Evolutionary conservation across 2,113 vertebrate species (phyloP), one percentile per base, ranked within the genome.

Genomic region (Triplophysa rosa): DNA sequence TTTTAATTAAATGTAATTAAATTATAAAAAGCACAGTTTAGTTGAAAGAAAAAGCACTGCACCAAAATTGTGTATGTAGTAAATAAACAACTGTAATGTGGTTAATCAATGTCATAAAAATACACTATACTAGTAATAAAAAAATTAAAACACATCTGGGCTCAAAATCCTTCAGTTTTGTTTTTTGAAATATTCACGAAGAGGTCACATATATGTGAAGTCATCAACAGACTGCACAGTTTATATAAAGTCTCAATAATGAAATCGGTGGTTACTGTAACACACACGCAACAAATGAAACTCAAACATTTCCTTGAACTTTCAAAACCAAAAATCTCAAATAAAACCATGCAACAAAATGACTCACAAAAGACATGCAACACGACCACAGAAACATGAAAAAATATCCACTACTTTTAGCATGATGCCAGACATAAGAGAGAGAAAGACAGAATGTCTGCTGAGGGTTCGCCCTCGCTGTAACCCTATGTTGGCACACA

Each of bases 401-500:
- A 21, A 40, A 71, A 37, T 45, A 21, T 17, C 54, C 19, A 52
- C 42, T 19, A 33, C 49, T 56, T 58, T 72, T 59, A 59, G 33
- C 3, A 37, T 14, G 49, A 23, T 23, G 26, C 68, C 26, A 37
- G 11, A 17, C 33, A 61, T n/a, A 13, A n/a, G 21, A 10, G 4
- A 21, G 21, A 42, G 4, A 23, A 42, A 72, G 13, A 42, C 29
- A 40, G 54, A 42, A n/a, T 23, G 68, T 16, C 0, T 52, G 49
- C 3, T 17, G 19, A 58, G 54, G 5, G 19, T 8, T 14, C 5
- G 29, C 9, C 4, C 68, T 21, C 26, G n/a, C 16, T 6, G 16
- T 49, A 47, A 29, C 67, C 24, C 47, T 56, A 45, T 73, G 26
- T 82, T 65, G 66, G 58, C 63, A 74, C 17, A 37, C 65, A 80